phyloP scores from a whole-genome alignment of 2,888 invertebrate species.

The Eupsilia transversa region DNA sequence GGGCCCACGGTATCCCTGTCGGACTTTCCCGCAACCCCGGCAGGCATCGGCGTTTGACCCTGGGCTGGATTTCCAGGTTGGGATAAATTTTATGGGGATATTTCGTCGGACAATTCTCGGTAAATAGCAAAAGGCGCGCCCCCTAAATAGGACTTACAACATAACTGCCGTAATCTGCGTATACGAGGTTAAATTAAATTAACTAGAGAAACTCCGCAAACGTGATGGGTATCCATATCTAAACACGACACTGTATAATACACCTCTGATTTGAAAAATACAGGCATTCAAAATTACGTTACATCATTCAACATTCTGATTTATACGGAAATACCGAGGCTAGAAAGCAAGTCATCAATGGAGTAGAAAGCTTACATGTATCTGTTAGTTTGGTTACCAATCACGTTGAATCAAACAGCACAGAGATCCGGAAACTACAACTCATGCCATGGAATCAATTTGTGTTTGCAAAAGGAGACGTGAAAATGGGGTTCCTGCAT shows the following conservation, averaged over 20 bases:
- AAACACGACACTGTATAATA: too few species aligned
- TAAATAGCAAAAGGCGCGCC: background rate
- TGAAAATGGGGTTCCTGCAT: conserved; percentile 29
- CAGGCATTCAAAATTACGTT: background rate
- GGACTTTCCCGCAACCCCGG: too few species aligned
- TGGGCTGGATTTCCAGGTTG: background rate
- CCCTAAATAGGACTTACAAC: background rate
- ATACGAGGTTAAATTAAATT: too few species aligned
- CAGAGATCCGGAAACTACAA: conserved; percentile 6
- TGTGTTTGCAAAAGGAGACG: conserved; percentile 29
- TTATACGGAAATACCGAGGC: background rate
- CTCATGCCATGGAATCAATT: conserved; percentile 31
- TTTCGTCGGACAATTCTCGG: background rate
- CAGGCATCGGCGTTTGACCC: too few species aligned
- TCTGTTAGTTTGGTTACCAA: conserved; percentile 15
- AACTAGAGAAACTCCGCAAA: too few species aligned
- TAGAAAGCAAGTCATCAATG: conserved; percentile 6
- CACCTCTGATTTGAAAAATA: background rate
- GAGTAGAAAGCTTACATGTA: background rate
- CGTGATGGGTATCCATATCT: too few species aligned
- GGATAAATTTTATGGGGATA: background rate
- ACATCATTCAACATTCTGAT: background rate
- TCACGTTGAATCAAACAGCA: conserved; percentile 23
- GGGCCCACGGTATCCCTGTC: too few species aligned
- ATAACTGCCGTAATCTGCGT: background rate